A percentile compares a stretch with the other conserved stretches of the same genome.
Evolutionary conservation across 2,888 invertebrate genomes (phyloP).

Genomic region (Drosophila recens): DNA sequence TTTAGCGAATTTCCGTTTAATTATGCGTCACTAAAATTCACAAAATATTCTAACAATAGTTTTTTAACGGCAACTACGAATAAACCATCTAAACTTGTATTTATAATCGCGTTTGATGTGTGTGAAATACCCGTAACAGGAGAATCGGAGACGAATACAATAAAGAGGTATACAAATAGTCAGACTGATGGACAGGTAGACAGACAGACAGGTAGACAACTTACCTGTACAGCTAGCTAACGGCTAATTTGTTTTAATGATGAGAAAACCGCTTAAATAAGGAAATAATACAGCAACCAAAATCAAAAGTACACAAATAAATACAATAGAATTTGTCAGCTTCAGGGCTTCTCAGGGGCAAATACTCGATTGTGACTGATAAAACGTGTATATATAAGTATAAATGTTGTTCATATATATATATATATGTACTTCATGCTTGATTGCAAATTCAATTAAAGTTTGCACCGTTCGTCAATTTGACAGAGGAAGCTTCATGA

Average conservation of each 20-base stretch:
- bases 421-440: conserved; percentile 72
- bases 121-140: conserved; percentile 25
- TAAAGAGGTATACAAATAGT: conserved; percentile 2
- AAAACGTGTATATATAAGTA: conserved; percentile 29
- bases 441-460: conserved; percentile 81
- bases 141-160: conserved; percentile 29
- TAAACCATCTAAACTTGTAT: neutral
- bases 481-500: conserved; percentile 15
- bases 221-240: conserved; percentile 53
- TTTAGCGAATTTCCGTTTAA: conserved; percentile 40
- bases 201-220: conserved; percentile 2
- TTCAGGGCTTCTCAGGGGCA: conserved; percentile 13
- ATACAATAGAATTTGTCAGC: conserved; percentile 53
- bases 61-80: conserved; percentile 41
- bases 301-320: conserved; percentile 35
- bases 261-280: conserved; percentile 78
- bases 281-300: conserved; percentile 53
- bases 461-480: conserved; percentile 62
- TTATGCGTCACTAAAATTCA: conserved; percentile 16
- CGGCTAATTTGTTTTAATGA: conserved; percentile 81
- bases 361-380: conserved; percentile 52
- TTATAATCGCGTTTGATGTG: conserved; percentile 35
- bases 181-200: neutral
- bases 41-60: conserved; percentile 36
- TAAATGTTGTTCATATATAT: no score